Base-by-base conservation (phyloP, 2,888 invertebrate genomes). In the Caenorhabditis sinica region DNA sequence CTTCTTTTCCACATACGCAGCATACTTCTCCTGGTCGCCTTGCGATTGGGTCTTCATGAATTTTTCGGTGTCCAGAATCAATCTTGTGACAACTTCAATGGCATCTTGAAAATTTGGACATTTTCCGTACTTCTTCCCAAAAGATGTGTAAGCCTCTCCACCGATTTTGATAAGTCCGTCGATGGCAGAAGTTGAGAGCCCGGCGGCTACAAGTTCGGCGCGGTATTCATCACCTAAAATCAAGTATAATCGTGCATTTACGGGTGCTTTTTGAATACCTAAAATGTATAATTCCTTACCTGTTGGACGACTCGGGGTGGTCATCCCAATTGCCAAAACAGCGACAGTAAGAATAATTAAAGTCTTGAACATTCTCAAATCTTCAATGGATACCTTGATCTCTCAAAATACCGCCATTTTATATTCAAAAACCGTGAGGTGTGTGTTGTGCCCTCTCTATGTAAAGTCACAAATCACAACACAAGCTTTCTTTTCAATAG, bases 121-220 rank as follows among this genome's bases (percentile, higher is more conserved):
- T 8, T 30, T 28, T 9, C 60, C 60, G 60, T 33, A 60, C 11
- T 60, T 60, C 40, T 40, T 40, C 11, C 13, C 40, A 13, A 51
- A 51, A 8, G 51, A n/a, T 1, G 8, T 17, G 30, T 66, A 45
- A 5, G 66, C 45, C 0, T 43, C 66, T 8, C 25, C 45, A 15
- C 25, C 9, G 28, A 66, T 23, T 9, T 49, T 28, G 20, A 36
- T 15, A 23, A 68, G 9, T 30, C 68, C 68, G 13, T 68, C 51
- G 33, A 53, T 20, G 4, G 68, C 49, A 13, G 30, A 11, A 11
- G 28, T 28, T 17, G 51, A 51, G 33, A 68, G 51, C 0, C 68
- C 68, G n/a, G 53, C 28, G n/a, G 33, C 33, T 2, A 51, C 33
- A 13, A 68, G 68, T 68, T 68, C 49, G 20, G 68, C 68, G 6